These are phyloP conservation scores for Drosophila mayaguana DNA, from an alignment of 2,888 invertebrate species.

Conservation along the genomic window DNA sequence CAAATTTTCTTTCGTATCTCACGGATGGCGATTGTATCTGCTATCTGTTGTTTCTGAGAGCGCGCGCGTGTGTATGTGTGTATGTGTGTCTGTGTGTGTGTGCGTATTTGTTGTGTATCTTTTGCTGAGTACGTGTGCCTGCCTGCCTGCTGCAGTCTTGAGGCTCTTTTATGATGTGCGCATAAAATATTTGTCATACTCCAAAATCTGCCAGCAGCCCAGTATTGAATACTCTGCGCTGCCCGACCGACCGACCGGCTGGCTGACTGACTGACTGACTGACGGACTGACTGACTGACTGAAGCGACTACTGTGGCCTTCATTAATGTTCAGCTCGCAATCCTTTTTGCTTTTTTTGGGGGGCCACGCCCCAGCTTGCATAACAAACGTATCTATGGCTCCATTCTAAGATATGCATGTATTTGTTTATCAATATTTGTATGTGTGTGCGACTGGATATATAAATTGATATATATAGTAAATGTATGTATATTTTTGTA, in stretches of 20 bases:
- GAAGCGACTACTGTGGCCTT: constrained; percentile 57
- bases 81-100: constrained; percentile 21
- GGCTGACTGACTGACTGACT: constrained; percentile 18
- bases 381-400: constrained; percentile 71
- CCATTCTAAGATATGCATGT: constrained; percentile 33
- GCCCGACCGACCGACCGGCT: constrained; percentile 29
- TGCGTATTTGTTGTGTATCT: constrained; percentile 45
- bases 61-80: background rate
- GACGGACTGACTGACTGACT: constrained; percentile 30
- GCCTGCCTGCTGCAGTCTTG: constrained; percentile 58
- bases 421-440: constrained; percentile 28
- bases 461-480: constrained; percentile 1
- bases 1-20: constrained; percentile 61
- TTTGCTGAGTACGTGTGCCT: constrained; percentile 32
- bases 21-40: constrained; percentile 63
- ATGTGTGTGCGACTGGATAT: constrained; percentile 16
- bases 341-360: constrained; percentile 56
- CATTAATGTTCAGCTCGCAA: constrained; percentile 72
- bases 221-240: constrained; percentile 50
- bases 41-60: constrained; percentile 36
- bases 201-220: constrained; percentile 62
- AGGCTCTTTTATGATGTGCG: constrained; percentile 78
- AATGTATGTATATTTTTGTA: constrained; percentile 27
- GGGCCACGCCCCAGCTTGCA: constrained; percentile 76
- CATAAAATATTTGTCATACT: constrained; percentile 77